phyloP scores from a whole-genome alignment of 2,888 invertebrate species.

The Agrochola lychnidis region DNA sequence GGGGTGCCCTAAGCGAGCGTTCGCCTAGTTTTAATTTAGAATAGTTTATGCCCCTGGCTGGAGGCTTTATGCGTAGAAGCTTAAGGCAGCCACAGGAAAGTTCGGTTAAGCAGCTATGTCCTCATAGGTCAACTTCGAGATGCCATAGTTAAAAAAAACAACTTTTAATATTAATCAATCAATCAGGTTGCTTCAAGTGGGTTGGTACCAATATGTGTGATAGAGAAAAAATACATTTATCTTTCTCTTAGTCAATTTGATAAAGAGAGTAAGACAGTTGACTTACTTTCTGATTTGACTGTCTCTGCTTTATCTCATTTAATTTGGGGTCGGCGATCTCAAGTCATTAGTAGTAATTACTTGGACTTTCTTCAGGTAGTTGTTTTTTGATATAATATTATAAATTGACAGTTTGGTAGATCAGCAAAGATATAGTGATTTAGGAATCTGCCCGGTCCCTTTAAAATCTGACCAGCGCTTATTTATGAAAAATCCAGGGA shows the following conservation, averaged over 20 bases:
- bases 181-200: background rate
- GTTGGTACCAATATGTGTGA: background rate
- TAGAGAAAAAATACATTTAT: background rate
- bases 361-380: background rate
- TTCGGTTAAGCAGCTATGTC: too few species aligned
- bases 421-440: background rate
- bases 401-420: background rate
- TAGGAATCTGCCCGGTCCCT: background rate
- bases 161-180: too few species aligned
- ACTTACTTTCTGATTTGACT: background rate
- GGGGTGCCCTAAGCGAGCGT: too few species aligned
- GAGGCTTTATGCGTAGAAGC: too few species aligned
- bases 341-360: background rate
- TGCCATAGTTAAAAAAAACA: too few species aligned
- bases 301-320: background rate
- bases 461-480: background rate
- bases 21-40: too few species aligned
- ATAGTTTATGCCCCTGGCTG: too few species aligned
- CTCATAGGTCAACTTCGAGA: too few species aligned
- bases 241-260: background rate
- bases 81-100: too few species aligned
- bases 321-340: background rate
- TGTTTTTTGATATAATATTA: background rate
- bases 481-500: background rate
- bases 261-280: background rate